Conservation (phyloP, 2,888 invertebrate genomes). For the Nebria salina region DNA sequence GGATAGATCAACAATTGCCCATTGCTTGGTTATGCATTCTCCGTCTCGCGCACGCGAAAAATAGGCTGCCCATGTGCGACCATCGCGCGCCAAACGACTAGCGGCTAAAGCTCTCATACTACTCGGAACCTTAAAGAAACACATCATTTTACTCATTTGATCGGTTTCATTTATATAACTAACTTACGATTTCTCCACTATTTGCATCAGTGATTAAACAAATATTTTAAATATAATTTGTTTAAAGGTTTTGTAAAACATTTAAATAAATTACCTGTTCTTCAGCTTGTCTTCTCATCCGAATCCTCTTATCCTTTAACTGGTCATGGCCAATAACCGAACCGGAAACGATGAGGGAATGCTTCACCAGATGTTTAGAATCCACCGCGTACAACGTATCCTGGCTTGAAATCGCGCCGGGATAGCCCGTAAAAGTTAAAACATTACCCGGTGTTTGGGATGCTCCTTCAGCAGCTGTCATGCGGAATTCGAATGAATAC, state of each 20-base stretch:
- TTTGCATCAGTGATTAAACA: not conserved
- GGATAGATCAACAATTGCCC: slow-evolving; percentile 82
- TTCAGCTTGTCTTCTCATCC: slow-evolving; percentile 13
- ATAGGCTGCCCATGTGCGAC: slow-evolving; percentile 77
- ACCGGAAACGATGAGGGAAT: slow-evolving; percentile 22
- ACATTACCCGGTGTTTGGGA: slow-evolving; percentile 72
- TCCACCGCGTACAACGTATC: slow-evolving; percentile 81
- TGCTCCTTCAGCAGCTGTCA: slow-evolving; percentile 64
- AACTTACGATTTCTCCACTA: not conserved
- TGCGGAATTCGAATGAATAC: slow-evolving; percentile 82
- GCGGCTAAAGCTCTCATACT: slow-evolving; percentile 76
- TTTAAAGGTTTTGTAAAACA: not conserved
- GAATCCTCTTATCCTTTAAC: not conserved
- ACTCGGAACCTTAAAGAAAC: slow-evolving; percentile 33
- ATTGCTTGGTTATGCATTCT: slow-evolving; percentile 83
- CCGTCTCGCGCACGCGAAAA: slow-evolving; percentile 79
- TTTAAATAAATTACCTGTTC: slow-evolving; percentile 16
- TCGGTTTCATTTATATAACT: not conserved
- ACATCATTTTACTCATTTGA: not conserved
- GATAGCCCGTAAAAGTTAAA: slow-evolving; percentile 84
- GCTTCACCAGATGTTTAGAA: slow-evolving; percentile 17
- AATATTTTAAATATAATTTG: too few relatives aligned
- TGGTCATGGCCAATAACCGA: slow-evolving; percentile 14
- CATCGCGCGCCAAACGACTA: slow-evolving; percentile 79
- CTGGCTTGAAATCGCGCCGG: slow-evolving; percentile 81